Evolutionary conservation across 2,113 vertebrate genomes (phyloP).

Genomic region (Chaenogobius annularis): DNA sequence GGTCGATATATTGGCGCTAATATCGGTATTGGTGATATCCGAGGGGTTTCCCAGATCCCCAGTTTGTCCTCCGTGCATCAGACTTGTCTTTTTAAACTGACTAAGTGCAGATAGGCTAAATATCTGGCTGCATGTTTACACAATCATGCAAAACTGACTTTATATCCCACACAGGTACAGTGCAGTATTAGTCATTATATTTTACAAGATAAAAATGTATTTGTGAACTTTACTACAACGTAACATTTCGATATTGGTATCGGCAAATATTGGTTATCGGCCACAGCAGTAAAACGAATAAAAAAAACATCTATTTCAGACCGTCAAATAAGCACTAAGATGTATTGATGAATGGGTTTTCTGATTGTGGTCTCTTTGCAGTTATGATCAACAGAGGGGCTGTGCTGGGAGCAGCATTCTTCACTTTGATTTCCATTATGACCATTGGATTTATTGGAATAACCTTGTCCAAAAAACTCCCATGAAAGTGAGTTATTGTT

Average conservation of each 20-base stretch:
- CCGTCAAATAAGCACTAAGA: too few relatives aligned
- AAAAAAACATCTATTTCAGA: too few relatives aligned
- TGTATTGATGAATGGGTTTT: neutral
- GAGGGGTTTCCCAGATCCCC: too few relatives aligned
- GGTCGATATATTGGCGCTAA: neutral
- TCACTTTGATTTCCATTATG: constrained; percentile 49
- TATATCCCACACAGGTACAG: too few relatives aligned
- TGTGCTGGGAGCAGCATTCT: constrained; percentile 40
- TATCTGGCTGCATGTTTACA: neutral
- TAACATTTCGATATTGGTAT: neutral
- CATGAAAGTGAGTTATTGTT: constrained; percentile 36
- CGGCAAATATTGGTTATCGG: neutral
- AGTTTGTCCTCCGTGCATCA: too few relatives aligned
- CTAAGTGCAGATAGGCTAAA: neutral
- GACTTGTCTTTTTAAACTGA: neutral
- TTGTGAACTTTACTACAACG: too few relatives aligned
- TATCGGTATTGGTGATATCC: too few relatives aligned
- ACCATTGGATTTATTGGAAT: constrained; percentile 32
- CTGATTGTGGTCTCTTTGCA: constrained; percentile 10
- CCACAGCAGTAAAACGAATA: too few relatives aligned
- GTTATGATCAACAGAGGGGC: constrained; percentile 42
- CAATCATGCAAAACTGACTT: neutral
- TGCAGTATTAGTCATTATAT: too few relatives aligned
- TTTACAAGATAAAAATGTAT: too few relatives aligned
- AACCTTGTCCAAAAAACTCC: constrained; percentile 35